Evolutionary conservation across 1,140 invertebrate genomes (phyloP).

Genomic region (Aphis gossypii): DNA sequence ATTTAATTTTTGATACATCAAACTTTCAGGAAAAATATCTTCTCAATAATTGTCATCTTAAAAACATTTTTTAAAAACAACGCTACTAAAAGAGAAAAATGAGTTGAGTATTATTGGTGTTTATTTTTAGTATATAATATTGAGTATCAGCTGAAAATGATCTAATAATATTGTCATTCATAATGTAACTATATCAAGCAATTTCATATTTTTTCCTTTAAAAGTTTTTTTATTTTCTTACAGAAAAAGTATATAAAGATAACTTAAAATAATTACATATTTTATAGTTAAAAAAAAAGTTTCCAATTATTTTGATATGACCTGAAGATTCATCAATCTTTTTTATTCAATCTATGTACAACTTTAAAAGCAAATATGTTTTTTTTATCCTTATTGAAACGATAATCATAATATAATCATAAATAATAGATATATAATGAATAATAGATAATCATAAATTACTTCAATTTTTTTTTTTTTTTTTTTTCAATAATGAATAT

Average conservation of each 20-base stretch:
- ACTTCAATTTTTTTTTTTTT: neutral
- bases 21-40: too few relatives aligned
- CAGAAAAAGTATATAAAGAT: neutral
- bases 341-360: neutral
- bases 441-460: too few relatives aligned
- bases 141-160: neutral
- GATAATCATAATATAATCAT: too few relatives aligned
- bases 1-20: too few relatives aligned
- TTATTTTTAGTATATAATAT: neutral
- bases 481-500: neutral
- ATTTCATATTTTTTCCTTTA: neutral
- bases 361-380: neutral
- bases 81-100: too few relatives aligned
- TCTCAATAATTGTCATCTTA: too few relatives aligned
- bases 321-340: neutral
- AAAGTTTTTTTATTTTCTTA: neutral
- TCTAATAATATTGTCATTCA: neutral
- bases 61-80: too few relatives aligned
- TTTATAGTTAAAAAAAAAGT: conserved; percentile 1
- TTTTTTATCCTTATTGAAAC: neutral
- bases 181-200: neutral
- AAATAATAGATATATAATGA: too few relatives aligned
- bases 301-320: neutral
- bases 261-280: neutral
- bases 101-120: too few relatives aligned